Evolutionary conservation across 2,113 vertebrate genomes (phyloP), one percentile per base, ranked within the genome.

Genomic region (Polypterus bichir): DNA sequence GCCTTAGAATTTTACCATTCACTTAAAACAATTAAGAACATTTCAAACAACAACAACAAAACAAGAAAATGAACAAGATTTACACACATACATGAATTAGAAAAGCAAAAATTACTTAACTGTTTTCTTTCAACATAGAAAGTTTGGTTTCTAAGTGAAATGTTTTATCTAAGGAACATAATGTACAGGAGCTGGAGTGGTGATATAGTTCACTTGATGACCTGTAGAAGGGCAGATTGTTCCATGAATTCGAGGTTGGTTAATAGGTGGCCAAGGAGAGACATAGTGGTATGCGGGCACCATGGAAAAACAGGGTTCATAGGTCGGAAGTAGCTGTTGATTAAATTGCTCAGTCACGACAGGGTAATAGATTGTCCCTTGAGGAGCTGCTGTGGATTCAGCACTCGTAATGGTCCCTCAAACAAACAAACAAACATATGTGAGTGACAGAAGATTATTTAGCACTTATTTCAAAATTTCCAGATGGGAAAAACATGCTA

Each of bases 271-370:
- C 74, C 91, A 89, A 3, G 84, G 67, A 0, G 77, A 62, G 11
- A 87, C 57, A 63, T 64, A 77, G 57, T 81, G 78, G 67, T 83
- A 67, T 73, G 87, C 81, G 67, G 76, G 84, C 44, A 86, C 69
- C 65, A 88, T 57, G 5, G 88, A 80, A n/a, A 89, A 63, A 54
- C 81, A 86, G 3, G 91, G 68, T 65, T 96, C 92, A 62, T 91
- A 96, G 1, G 83, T 76, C 45, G 86, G 76, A 57, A 86, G 60
- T 3, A 86, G 66, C 6, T 79, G 65, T 4, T 86, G 89, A 54
- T 67, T 70, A 64, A 76, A 84, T 48, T 84, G 86, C 44, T 97
- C 92, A 7, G 83, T 72, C 65, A 90, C 73, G 3, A 93, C 68
- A n/a, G 87, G 76, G 66, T 90, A 86, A 74, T 86, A 88, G 0